Evolutionary conservation across 2,113 vertebrate species (phyloP).

Genomic region (Hassar affinis): DNA sequence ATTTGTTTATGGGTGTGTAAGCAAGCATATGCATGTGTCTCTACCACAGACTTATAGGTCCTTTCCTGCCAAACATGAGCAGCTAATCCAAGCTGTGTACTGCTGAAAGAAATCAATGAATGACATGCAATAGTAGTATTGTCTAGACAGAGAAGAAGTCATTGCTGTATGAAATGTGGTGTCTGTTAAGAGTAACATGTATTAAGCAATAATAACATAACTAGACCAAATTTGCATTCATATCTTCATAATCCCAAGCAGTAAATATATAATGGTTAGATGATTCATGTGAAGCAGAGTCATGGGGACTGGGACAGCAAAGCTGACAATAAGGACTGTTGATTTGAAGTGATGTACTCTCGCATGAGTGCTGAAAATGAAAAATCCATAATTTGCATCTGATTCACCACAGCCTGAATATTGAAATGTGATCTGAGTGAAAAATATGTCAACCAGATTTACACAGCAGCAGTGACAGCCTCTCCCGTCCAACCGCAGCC

Average conservation of each 20-base stretch:
- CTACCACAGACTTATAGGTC: constrained; percentile 26
- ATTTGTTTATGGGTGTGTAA: constrained; percentile 14
- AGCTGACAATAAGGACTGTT: constrained; percentile 70
- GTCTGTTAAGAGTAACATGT: constrained; percentile 20
- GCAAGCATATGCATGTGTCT: neutral
- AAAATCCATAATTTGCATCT: constrained; percentile 81
- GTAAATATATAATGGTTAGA: constrained; percentile 41
- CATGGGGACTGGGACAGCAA: neutral
- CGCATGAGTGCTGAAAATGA: constrained; percentile 66
- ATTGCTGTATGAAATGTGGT: constrained; percentile 11
- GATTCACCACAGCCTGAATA: constrained; percentile 80
- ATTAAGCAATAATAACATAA: constrained; percentile 36
- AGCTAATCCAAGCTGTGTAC: neutral
- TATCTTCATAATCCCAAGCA: constrained; percentile 30
- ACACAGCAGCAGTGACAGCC: constrained; percentile 79
- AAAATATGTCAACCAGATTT: constrained; percentile 83
- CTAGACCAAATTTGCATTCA: constrained; percentile 37
- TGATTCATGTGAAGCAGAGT: constrained; percentile 29
- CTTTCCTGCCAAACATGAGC: neutral
- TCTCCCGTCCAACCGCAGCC: constrained; percentile 48
- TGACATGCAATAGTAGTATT: neutral
- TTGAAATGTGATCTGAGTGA: constrained; percentile 84
- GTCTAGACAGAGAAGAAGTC: constrained; percentile 11
- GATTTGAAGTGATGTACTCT: constrained; percentile 40
- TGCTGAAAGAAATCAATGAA: constrained; percentile 6